Evolutionary conservation across 2,888 invertebrate genomes (phyloP).

Genomic region (Eremobia ochroleuca): DNA sequence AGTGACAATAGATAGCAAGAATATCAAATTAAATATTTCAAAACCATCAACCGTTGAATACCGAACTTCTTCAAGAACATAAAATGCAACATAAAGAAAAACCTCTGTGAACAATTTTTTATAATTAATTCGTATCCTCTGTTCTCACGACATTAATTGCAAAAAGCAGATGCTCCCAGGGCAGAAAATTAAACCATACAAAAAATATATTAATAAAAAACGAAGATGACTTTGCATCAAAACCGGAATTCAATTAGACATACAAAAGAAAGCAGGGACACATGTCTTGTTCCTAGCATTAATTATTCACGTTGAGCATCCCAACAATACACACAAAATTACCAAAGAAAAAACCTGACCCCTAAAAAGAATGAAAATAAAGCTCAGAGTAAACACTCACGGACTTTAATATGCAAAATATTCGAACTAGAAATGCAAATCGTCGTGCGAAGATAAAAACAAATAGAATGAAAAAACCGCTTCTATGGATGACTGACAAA

Average conservation of each 20-base stretch:
- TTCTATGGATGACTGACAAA: conserved; percentile 87
- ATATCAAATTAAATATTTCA: conserved; percentile 48
- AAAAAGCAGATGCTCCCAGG: conserved; percentile 86
- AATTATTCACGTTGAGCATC: conserved; percentile 85
- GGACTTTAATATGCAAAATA: conserved; percentile 88
- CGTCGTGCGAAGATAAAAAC: conserved; percentile 88
- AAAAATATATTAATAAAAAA: conserved; percentile 84
- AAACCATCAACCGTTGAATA: conserved; percentile 64
- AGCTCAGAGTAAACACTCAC: conserved; percentile 87
- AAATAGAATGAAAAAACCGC: conserved; percentile 90
- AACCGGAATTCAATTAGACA: conserved; percentile 89
- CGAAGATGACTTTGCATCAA: conserved; percentile 87
- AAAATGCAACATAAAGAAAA: conserved; percentile 61
- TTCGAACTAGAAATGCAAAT: conserved; percentile 90
- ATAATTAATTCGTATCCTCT: conserved; percentile 83
- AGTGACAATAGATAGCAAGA: conserved; percentile 37
- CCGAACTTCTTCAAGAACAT: conserved; percentile 53
- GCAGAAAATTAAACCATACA: conserved; percentile 79
- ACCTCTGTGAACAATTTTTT: conserved; percentile 63
- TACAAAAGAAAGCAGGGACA: conserved; percentile 88
- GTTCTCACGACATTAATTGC: conserved; percentile 90
- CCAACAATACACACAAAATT: conserved; percentile 84
- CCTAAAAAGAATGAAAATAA: conserved; percentile 88
- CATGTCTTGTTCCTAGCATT: conserved; percentile 84
- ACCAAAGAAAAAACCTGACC: conserved; percentile 86